Conservation (phyloP, 2,113 vertebrate genomes). For the Coracopsis vasa region DNA sequence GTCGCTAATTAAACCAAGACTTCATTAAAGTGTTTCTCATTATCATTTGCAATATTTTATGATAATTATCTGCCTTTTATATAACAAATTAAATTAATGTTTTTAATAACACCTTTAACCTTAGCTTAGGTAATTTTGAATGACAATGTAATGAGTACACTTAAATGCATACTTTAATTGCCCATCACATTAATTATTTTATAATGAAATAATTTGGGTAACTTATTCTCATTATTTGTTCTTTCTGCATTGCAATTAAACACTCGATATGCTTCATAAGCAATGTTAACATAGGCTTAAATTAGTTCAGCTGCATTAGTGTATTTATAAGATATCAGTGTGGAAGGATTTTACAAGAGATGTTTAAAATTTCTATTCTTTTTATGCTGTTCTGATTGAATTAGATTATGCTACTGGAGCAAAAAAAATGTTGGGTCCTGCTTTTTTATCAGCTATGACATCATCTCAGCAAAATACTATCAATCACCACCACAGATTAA, state of each 20-base stretch:
- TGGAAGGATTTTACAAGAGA: background rate
- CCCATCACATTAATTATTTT: conserved; percentile 71
- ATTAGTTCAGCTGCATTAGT: conserved; percentile 50
- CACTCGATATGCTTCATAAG: conserved; percentile 43
- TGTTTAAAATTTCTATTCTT: background rate
- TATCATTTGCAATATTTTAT: conserved; percentile 72
- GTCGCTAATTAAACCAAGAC: conserved; percentile 55
- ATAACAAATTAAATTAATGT: conserved; percentile 75
- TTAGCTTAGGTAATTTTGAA: conserved; percentile 66
- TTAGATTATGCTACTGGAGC: background rate
- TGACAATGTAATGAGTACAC: conserved; percentile 63
- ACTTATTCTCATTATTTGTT: conserved; percentile 64
- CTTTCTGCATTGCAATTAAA: conserved; percentile 54
- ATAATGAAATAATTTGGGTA: conserved; percentile 61
- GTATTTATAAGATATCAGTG: conserved; percentile 26
- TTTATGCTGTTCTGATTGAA: background rate
- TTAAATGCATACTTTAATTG: conserved; percentile 74
- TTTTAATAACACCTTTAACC: conserved; percentile 77
- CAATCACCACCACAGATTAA: background rate
- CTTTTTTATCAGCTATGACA: background rate
- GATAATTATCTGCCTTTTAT: conserved; percentile 70
- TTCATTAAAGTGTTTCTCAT: conserved; percentile 72
- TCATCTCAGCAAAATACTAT: background rate
- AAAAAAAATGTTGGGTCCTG: background rate
- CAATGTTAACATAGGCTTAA: conserved; percentile 54